These are phyloP conservation scores for Rutilus rutilus DNA, from an alignment of 2,113 vertebrate genomes.

Conservation along the genomic window DNA sequence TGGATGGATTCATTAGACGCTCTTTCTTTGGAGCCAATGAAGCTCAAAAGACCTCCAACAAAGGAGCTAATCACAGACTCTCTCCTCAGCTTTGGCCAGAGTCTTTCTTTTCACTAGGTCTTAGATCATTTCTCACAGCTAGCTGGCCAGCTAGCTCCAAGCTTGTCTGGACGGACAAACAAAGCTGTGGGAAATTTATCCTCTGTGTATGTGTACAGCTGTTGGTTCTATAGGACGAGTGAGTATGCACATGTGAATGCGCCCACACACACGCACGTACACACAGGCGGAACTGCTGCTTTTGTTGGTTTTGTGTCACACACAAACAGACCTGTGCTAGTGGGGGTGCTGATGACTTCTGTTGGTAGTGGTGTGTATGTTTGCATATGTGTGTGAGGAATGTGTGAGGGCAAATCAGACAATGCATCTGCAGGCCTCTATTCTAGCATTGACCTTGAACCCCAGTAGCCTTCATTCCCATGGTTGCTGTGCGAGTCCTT, in stretches of 20 bases:
- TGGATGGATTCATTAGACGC: conserved; percentile 87
- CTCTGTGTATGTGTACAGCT: conserved; percentile 17
- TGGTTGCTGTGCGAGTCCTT: conserved; percentile 46
- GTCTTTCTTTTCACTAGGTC: conserved; percentile 54
- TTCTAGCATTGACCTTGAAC: conserved; percentile 60
- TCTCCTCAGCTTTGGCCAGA: conserved; percentile 43
- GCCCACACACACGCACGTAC: conserved; percentile 43
- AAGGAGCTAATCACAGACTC: conserved; percentile 85
- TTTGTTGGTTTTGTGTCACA: conserved; percentile 24
- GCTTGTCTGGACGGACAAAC: conserved; percentile 30
- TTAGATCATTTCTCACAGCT: conserved; percentile 54
- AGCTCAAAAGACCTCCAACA: conserved; percentile 87
- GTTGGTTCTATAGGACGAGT: conserved; percentile 2
- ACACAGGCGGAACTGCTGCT: conserved; percentile 15
- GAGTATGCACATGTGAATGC: conserved; percentile 9
- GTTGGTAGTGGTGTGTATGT: conserved; percentile 30
- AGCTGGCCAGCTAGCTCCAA: conserved; percentile 38
- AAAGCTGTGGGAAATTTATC: conserved; percentile 33
- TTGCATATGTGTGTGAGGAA: conserved; percentile 18
- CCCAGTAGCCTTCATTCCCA: conserved; percentile 55
- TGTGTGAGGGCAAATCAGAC: conserved; percentile 47
- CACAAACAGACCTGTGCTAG: neutral
- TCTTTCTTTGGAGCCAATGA: conserved; percentile 87
- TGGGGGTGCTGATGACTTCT: neutral
- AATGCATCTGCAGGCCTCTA: conserved; percentile 54